A percentile compares a stretch with the other conserved stretches of the same genome.
These are phyloP conservation scores for Drosophila quadrilineata DNA, from an alignment of 1,140 invertebrate species.

Conservation along the genomic window DNA sequence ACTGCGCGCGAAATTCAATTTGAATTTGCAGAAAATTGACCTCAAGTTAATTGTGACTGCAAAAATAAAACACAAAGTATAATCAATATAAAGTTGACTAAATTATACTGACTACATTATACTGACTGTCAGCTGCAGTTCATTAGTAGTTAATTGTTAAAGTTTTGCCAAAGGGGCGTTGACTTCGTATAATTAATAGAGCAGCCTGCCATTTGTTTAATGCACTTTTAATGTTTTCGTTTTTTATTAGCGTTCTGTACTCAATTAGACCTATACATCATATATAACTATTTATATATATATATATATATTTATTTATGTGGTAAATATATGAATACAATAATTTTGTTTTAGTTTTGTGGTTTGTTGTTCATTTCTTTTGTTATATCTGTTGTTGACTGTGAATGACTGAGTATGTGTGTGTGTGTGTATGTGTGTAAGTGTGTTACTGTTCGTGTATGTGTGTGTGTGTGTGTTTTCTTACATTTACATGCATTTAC, in stretches of 20 bases:
- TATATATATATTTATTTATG: slow-evolving; percentile 71
- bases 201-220: slow-evolving; percentile 43
- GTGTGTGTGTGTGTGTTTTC: slow-evolving; percentile 39
- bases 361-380: slow-evolving; percentile 46
- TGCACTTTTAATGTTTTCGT: slow-evolving; percentile 65
- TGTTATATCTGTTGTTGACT: slow-evolving; percentile 27
- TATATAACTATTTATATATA: slow-evolving; percentile 70
- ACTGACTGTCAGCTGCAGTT: no score
- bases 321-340: slow-evolving; percentile 79
- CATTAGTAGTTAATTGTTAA: background rate
- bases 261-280: slow-evolving; percentile 75
- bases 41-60: no score
- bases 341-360: slow-evolving; percentile 58
- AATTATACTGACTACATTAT: no score
- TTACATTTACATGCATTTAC: slow-evolving; percentile 81
- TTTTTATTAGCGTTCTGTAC: slow-evolving; percentile 73
- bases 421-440: slow-evolving; percentile 24
- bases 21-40: background rate
- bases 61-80: no score
- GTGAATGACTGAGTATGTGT: slow-evolving; percentile 13
- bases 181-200: slow-evolving; percentile 8
- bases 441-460: slow-evolving; percentile 2
- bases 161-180: background rate
- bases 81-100: no score
- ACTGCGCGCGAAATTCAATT: background rate